Conservation (phyloP, 2,888 invertebrate genomes). For the Sphecodes monilicornis region DNA sequence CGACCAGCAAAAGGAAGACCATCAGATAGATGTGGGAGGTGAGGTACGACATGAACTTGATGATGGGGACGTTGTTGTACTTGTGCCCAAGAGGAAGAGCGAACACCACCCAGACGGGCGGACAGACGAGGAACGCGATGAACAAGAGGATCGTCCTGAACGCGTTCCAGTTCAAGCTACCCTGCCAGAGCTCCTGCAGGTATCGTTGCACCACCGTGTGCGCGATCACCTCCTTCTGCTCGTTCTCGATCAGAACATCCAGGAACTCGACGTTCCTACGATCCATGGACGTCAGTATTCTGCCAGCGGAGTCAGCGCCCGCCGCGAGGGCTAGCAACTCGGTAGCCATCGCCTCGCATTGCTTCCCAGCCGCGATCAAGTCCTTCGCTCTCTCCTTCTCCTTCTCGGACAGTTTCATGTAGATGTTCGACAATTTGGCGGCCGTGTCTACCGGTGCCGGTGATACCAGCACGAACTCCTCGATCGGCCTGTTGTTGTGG, state of each 20-base stretch:
- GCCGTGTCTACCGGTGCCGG: conserved; percentile 99
- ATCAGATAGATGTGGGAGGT: conserved; percentile 99
- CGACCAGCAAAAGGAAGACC: conserved; percentile 95
- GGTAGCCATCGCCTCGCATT: conserved; percentile 99
- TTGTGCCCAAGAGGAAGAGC: conserved; percentile 97
- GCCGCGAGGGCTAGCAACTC: conserved; percentile 97
- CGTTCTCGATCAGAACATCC: conserved; percentile 98
- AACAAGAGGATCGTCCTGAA: conserved; percentile 97
- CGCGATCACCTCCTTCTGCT: conserved; percentile 98
- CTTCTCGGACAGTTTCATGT: conserved; percentile 94
- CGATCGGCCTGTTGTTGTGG: conserved; percentile 97
- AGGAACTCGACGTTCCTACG: conserved; percentile 97
- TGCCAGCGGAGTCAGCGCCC: conserved; percentile 96
- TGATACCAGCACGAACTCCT: conserved; percentile 99
- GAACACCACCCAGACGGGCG: conserved; percentile 98
- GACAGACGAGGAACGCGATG: conserved; percentile 96
- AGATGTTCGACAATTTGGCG: conserved; percentile 97
- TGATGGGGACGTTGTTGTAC: conserved; percentile 99
- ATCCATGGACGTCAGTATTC: conserved; percentile 97
- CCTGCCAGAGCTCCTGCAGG: conserved; percentile 98
- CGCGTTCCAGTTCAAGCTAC: conserved; percentile 97
- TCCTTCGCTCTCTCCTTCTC: conserved; percentile 99
- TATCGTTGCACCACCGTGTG: conserved; percentile 99
- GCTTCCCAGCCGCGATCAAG: conserved; percentile 96
- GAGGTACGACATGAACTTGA: conserved; percentile 99